Evolutionary conservation across 2,888 invertebrate species (phyloP).

Genomic region (Drosophila infuscata): DNA sequence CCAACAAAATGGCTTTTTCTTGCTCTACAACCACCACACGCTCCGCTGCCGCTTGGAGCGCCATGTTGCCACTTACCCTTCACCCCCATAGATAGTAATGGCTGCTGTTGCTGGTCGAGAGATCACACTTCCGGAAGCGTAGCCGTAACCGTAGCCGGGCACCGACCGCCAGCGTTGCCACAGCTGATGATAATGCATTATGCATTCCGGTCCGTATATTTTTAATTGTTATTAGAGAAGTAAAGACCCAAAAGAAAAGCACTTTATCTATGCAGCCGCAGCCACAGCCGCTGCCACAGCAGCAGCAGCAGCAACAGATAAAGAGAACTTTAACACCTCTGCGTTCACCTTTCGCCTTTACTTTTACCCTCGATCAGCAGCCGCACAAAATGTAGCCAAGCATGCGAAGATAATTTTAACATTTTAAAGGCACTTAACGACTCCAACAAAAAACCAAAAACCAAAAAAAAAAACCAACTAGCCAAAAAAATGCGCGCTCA

Average conservation of each 20-base stretch:
- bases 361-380: slow-evolving; percentile 38
- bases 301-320: slow-evolving; percentile 38
- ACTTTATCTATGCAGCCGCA: slow-evolving; percentile 47
- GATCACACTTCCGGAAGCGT: slow-evolving; percentile 53
- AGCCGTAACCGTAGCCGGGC: slow-evolving; percentile 19
- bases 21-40: slow-evolving; percentile 40
- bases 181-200: slow-evolving; percentile 73
- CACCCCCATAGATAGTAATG: slow-evolving; percentile 21
- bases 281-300: slow-evolving; percentile 4
- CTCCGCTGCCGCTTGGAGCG: slow-evolving; percentile 46
- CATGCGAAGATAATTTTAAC: slow-evolving; percentile 72
- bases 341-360: slow-evolving; percentile 15
- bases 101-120: slow-evolving; percentile 43
- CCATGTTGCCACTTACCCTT: slow-evolving; percentile 39
- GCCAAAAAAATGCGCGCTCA: slow-evolving; percentile 54
- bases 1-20: slow-evolving; percentile 48
- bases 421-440: slow-evolving; percentile 73
- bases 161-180: slow-evolving; percentile 69
- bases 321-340: slow-evolving; percentile 71
- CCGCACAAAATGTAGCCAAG: slow-evolving; percentile 52
- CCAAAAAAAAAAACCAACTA: slow-evolving; percentile 28
- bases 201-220: slow-evolving; percentile 55
- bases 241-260: slow-evolving; percentile 36
- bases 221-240: slow-evolving; percentile 67
- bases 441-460: slow-evolving; percentile 36